Conservation (phyloP, 2,888 invertebrate species). For the Empis stercorea region DNA sequence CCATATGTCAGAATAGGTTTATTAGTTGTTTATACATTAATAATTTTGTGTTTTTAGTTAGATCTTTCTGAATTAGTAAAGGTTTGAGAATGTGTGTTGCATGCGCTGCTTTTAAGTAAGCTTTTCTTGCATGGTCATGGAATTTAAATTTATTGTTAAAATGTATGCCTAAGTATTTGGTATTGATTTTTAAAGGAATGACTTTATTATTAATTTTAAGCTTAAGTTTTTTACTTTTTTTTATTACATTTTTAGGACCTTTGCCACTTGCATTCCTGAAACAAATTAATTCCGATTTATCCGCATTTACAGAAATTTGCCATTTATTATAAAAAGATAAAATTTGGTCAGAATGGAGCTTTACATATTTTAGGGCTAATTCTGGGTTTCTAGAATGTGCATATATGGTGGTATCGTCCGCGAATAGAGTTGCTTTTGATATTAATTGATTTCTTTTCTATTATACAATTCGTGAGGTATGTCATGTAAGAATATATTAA, state of each 20-base stretch:
- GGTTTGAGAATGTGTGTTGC: neutral
- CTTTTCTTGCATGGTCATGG: slow-evolving; percentile 1
- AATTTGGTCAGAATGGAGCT: too few species aligned
- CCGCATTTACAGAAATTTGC: too few species aligned
- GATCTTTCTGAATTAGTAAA: neutral
- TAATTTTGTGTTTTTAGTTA: neutral
- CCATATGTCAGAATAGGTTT: slow-evolving; percentile 1
- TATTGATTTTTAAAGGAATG: neutral
- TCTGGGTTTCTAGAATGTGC: too few species aligned
- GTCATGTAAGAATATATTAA: slow-evolving; percentile 1
- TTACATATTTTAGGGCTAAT: too few species aligned
- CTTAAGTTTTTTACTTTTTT: neutral
- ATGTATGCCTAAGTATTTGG: neutral
- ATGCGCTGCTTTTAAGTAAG: neutral
- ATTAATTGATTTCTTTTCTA: neutral
- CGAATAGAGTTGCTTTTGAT: too few species aligned
- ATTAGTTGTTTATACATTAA: slow-evolving; percentile 7
- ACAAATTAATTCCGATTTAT: too few species aligned
- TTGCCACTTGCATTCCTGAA: slow-evolving; percentile 1
- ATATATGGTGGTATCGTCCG: too few species aligned
- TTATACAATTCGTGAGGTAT: neutral
- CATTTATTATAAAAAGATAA: too few species aligned
- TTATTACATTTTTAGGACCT: neutral
- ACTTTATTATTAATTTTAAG: neutral
- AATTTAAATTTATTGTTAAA: neutral